Evolutionary conservation across 2,888 invertebrate genomes (phyloP).

Genomic region (Caenorhabditis sp.): DNA sequence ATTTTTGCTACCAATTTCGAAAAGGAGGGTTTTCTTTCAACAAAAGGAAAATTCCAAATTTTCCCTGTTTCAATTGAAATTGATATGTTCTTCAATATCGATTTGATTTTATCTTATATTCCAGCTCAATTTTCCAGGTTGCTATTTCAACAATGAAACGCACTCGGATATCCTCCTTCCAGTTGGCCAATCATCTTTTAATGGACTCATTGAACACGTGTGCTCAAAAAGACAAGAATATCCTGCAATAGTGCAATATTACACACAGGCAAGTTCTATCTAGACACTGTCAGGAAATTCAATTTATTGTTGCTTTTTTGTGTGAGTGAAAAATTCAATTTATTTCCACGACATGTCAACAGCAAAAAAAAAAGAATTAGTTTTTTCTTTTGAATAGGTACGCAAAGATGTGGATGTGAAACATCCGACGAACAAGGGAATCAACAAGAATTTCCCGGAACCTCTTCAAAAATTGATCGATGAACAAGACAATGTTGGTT

Average conservation of each 20-base stretch:
- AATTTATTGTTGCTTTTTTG: slow-evolving; percentile 1
- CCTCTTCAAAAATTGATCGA: slow-evolving; percentile 32
- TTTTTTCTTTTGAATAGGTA: slow-evolving; percentile 38
- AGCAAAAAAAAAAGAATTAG: slow-evolving; percentile 10
- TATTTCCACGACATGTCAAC: slow-evolving; percentile 3
- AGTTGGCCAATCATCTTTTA: slow-evolving; percentile 59
- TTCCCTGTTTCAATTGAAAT: too few species aligned
- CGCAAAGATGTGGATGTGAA: slow-evolving; percentile 62
- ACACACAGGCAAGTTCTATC: slow-evolving; percentile 43
- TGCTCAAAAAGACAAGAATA: slow-evolving; percentile 65
- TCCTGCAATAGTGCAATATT: slow-evolving; percentile 68
- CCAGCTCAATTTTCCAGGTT: slow-evolving; percentile 48
- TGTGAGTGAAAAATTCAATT: slow-evolving; percentile 21
- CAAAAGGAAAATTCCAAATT: too few species aligned
- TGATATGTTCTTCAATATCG: too few species aligned
- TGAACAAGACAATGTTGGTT: slow-evolving; percentile 27
- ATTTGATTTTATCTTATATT: too few species aligned
- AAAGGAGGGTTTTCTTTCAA: not conserved
- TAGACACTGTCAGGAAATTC: not conserved
- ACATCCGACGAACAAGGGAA: slow-evolving; percentile 65
- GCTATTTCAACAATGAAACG: slow-evolving; percentile 69
- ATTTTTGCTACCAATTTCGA: too few species aligned
- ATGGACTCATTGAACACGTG: slow-evolving; percentile 65
- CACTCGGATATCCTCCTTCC: slow-evolving; percentile 56
- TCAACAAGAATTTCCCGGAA: slow-evolving; percentile 61